Percentiles rank a stretch among this genome's conserved stretches.
phyloP scores from a whole-genome alignment of 2,797 vertebrate species.

The Poeciliopsis paucimaculata region DNA sequence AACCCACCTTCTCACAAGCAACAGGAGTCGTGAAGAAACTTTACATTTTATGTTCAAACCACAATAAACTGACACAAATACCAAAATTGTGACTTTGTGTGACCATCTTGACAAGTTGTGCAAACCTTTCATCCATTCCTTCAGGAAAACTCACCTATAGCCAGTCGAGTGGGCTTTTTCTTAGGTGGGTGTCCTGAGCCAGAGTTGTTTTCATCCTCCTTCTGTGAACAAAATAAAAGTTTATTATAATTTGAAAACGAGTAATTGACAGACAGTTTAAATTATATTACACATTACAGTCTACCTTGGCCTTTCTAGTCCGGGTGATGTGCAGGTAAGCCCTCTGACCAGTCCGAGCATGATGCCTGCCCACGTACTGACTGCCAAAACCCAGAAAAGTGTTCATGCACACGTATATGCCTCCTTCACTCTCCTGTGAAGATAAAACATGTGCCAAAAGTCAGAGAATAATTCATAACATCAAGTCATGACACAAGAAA shows the following conservation, averaged over 20 bases:
- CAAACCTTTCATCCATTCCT: neutral
- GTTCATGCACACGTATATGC: conserved; percentile 98
- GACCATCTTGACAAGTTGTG: neutral
- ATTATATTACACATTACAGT: neutral
- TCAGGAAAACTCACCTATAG: conserved; percentile 85
- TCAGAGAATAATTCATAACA: neutral
- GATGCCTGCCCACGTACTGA: conserved; percentile 92
- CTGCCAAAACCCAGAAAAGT: conserved; percentile 96
- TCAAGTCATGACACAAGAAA: conserved; percentile 5
- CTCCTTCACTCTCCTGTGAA: conserved; percentile 92
- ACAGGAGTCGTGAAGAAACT: neutral
- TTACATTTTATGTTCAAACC: neutral
- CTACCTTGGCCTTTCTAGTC: conserved; percentile 86
- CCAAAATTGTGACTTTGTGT: neutral
- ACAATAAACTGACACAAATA: neutral
- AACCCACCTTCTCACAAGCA: neutral
- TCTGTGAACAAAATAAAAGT: conserved; percentile 72
- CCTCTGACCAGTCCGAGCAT: conserved; percentile 89
- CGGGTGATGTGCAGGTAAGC: conserved; percentile 94
- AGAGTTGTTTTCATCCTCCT: conserved; percentile 89
- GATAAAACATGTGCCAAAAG: neutral
- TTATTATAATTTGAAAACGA: neutral
- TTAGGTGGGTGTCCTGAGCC: conserved; percentile 94
- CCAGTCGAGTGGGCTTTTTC: conserved; percentile 97
- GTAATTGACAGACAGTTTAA: neutral